Conservation (phyloP, 2,888 invertebrate species). For the Dryobotodes eremita region DNA sequence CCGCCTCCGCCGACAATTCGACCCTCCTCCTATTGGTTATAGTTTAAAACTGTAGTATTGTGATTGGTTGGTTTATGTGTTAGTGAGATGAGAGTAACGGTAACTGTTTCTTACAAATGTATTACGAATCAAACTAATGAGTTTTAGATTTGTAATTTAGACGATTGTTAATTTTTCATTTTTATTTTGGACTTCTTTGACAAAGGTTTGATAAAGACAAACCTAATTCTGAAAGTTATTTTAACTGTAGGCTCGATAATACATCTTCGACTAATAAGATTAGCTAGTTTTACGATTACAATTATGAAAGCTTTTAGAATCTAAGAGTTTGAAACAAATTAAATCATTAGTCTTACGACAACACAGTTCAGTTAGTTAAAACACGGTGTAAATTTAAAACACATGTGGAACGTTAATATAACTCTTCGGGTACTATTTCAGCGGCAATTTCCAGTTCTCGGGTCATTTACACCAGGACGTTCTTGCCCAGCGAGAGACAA, state of each 20-base stretch:
- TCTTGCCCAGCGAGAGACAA: neutral
- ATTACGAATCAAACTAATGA: neutral
- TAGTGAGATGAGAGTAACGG: neutral
- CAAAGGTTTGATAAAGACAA: neutral
- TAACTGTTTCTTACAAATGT: neutral
- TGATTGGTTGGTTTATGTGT: conserved; percentile 8
- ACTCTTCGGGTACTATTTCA: conserved; percentile 27
- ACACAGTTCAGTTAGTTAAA: conserved; percentile 46
- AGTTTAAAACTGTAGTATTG: conserved; percentile 33
- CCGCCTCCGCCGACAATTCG: conserved; percentile 82
- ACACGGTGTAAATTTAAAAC: conserved; percentile 50
- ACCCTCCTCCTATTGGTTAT: conserved; percentile 81
- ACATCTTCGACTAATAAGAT: no score
- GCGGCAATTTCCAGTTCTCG: neutral
- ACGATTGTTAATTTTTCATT: neutral
- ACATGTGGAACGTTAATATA: conserved; percentile 45
- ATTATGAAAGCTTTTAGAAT: neutral
- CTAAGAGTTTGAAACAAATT: neutral
- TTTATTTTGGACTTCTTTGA: neutral
- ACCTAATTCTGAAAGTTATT: neutral
- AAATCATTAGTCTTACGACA: conserved; percentile 34
- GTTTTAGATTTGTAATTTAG: neutral
- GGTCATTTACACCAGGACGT: neutral
- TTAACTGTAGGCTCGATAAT: neutral
- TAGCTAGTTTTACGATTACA: no score